These are phyloP conservation scores for Gonatopus flavifemur DNA, from an alignment of 1,140 invertebrate species.

Conservation along the genomic window DNA sequence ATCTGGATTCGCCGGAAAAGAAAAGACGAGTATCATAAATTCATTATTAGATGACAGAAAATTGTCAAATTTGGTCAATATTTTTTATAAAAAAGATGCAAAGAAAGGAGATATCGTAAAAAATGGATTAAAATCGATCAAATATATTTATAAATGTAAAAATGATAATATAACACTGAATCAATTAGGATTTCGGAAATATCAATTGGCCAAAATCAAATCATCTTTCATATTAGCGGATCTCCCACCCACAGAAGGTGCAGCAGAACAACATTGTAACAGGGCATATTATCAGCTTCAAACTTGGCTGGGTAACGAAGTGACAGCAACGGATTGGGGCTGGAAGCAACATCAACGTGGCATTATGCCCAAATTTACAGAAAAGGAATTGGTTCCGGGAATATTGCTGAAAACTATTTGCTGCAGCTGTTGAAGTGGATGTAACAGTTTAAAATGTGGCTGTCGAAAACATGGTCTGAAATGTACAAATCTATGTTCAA, in stretches of 20 bases:
- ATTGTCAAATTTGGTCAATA: background rate
- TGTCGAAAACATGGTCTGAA: conserved; percentile 12
- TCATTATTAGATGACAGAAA: background rate
- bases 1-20: conserved; percentile 3
- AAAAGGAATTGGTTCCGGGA: conserved; percentile 6
- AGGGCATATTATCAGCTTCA: conserved; percentile 14
- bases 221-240: conserved; percentile 1
- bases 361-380: conserved; percentile 4
- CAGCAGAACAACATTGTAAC: conserved; percentile 8
- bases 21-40: background rate
- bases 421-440: conserved; percentile 11
- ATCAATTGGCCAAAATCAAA: conserved; percentile 1
- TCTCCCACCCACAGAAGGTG: conserved; percentile 5
- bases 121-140: background rate
- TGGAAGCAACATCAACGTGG: conserved; percentile 8
- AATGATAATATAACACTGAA: background rate
- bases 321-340: conserved; percentile 9
- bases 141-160: background rate
- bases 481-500: background rate
- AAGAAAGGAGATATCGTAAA: background rate
- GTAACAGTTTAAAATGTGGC: conserved; percentile 9
- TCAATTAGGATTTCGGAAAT: background rate
- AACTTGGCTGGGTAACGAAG: conserved; percentile 10
- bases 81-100: background rate
- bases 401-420: conserved; percentile 10